phyloP scores from a whole-genome alignment of 2,113 vertebrate species.

The Odontesthes bonariensis region DNA sequence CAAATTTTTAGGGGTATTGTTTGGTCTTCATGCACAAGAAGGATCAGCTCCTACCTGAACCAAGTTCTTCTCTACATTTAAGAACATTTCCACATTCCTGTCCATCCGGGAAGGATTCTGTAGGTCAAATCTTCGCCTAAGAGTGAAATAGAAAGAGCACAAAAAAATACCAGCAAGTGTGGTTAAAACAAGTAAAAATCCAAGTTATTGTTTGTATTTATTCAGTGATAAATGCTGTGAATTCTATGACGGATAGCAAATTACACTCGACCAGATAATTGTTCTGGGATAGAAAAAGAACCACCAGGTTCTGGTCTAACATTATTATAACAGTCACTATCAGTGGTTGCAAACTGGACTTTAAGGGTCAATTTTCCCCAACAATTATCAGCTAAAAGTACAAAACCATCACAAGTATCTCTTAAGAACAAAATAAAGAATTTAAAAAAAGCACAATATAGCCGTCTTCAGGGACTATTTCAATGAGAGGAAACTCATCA shows the following conservation, averaged over 20 bases:
- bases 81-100: conserved; percentile 98
- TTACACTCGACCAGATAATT: neutral
- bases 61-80: conserved; percentile 97
- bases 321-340: neutral
- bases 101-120: conserved; percentile 99
- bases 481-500: too few relatives aligned
- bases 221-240: neutral
- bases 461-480: too few relatives aligned
- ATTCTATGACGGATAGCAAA: neutral
- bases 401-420: neutral
- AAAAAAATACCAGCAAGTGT: neutral
- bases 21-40: neutral
- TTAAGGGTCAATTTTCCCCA: neutral
- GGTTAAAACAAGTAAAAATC: neutral
- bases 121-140: conserved; percentile 96
- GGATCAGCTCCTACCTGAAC: conserved; percentile 88
- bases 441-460: too few relatives aligned
- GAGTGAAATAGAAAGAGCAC: neutral
- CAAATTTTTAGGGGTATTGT: neutral
- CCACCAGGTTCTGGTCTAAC: neutral
- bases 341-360: neutral
- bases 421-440: too few relatives aligned
- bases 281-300: neutral
- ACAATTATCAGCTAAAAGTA: neutral
- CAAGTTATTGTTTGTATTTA: neutral